phyloP scores from a whole-genome alignment of 2,888 invertebrate genomes.

The Eupsilia transversa region DNA sequence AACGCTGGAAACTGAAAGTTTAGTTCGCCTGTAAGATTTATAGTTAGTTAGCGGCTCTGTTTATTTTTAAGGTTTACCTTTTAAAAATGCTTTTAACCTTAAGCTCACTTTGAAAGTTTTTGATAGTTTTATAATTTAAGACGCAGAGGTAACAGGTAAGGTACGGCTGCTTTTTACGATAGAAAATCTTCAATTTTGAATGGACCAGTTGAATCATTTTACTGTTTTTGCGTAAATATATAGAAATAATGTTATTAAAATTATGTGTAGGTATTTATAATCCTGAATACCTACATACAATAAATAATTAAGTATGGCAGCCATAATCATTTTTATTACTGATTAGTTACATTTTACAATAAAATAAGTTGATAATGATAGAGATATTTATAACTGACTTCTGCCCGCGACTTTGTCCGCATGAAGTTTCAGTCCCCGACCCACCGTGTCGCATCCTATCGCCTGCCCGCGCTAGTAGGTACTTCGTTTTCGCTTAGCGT shows the following conservation, averaged over 20 bases:
- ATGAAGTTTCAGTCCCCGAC: too few relatives aligned
- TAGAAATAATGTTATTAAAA: background rate
- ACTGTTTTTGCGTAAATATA: background rate
- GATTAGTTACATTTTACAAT: background rate
- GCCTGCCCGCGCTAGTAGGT: too few relatives aligned
- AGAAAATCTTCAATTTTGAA: background rate
- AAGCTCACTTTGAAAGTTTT: constrained; percentile 31
- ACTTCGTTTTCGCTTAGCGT: too few relatives aligned
- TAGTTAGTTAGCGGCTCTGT: constrained; percentile 36
- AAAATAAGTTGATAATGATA: background rate
- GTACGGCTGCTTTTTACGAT: background rate
- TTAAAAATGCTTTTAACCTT: constrained; percentile 40
- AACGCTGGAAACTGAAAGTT: constrained; percentile 53
- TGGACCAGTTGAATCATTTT: background rate
- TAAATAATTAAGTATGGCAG: background rate
- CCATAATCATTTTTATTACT: background rate
- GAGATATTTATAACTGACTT: too few relatives aligned
- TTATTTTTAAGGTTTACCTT: constrained; percentile 41
- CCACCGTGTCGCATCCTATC: too few relatives aligned
- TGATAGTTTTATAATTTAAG: constrained; percentile 1
- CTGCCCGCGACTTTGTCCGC: too few relatives aligned
- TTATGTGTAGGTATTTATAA: background rate
- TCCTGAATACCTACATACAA: background rate
- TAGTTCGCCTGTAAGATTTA: constrained; percentile 35
- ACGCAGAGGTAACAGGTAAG: background rate